Conservation (phyloP, 2,888 invertebrate genomes). For the Mimumesa dahlbomi region DNA sequence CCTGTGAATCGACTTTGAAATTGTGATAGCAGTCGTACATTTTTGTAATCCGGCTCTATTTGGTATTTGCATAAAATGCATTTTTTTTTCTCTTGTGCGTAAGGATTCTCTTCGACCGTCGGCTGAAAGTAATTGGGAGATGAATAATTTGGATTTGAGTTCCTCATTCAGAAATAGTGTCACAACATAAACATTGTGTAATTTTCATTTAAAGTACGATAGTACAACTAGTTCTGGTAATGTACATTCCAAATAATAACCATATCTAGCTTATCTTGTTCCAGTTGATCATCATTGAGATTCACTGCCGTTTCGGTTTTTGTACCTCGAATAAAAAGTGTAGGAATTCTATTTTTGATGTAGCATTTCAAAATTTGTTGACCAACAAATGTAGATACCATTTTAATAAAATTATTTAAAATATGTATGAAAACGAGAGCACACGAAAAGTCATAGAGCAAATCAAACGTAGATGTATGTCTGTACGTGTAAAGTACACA, state of each 20-base stretch:
- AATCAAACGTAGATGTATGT: background rate
- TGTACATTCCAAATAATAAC: too few relatives aligned
- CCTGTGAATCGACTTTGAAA: slow-evolving; percentile 98
- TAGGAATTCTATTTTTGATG: slow-evolving; percentile 3
- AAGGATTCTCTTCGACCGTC: slow-evolving; percentile 85
- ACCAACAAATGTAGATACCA: slow-evolving; percentile 16
- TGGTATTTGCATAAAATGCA: slow-evolving; percentile 93
- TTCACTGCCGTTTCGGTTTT: background rate
- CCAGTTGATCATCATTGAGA: background rate
- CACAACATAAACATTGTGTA: too few relatives aligned
- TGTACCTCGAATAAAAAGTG: slow-evolving; percentile 14
- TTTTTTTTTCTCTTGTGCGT: slow-evolving; percentile 85
- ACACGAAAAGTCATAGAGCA: slow-evolving; percentile 7
- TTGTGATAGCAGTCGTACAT: slow-evolving; percentile 93
- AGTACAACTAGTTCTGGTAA: too few relatives aligned
- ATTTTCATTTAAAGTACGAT: too few relatives aligned
- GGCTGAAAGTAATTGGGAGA: slow-evolving; percentile 69
- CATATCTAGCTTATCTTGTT: too few relatives aligned
- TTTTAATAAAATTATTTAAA: slow-evolving; percentile 8
- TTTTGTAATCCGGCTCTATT: slow-evolving; percentile 94
- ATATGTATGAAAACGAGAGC: background rate
- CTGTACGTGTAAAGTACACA: background rate
- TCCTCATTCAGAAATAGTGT: too few relatives aligned
- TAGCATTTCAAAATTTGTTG: background rate
- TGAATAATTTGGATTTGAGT: too few relatives aligned